Conservation (phyloP, 2,888 invertebrate species). For the Callosobruchus maculatus region DNA sequence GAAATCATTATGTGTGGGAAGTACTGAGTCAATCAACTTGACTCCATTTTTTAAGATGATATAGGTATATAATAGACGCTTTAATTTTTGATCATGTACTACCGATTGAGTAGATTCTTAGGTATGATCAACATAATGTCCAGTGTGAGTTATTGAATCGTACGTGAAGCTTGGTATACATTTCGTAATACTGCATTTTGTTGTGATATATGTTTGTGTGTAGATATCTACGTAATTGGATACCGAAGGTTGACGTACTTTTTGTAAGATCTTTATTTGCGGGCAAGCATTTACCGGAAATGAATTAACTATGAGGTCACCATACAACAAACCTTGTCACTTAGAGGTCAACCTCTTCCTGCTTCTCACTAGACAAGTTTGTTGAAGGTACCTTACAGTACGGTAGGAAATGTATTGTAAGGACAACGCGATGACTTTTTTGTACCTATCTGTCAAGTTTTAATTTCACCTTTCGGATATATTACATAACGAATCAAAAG, state of each 20-base stretch:
- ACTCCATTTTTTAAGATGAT: too few species aligned
- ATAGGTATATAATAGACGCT: too few species aligned
- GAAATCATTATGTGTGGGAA: too few species aligned
- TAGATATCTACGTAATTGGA: background rate
- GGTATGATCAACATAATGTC: too few species aligned
- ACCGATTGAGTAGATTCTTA: too few species aligned
- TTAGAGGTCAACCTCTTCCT: slow-evolving; percentile 37
- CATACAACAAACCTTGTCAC: slow-evolving; percentile 34
- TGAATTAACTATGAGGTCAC: slow-evolving; percentile 32
- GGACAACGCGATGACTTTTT: background rate
- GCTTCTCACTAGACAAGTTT: slow-evolving; percentile 22
- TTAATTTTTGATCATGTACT: too few species aligned
- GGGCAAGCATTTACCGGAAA: slow-evolving; percentile 12
- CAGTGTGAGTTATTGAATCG: too few species aligned
- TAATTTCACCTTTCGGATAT: background rate
- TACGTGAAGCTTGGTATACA: background rate
- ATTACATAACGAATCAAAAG: background rate
- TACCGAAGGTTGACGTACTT: background rate
- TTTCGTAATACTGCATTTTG: background rate
- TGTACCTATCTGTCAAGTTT: background rate
- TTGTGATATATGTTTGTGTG: background rate
- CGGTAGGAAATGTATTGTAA: background rate
- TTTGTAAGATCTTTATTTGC: background rate
- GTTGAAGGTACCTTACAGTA: slow-evolving; percentile 19
- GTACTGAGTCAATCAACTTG: too few species aligned